Conservation (phyloP, 2,113 vertebrate genomes). For the Eupsittula cactorum region DNA sequence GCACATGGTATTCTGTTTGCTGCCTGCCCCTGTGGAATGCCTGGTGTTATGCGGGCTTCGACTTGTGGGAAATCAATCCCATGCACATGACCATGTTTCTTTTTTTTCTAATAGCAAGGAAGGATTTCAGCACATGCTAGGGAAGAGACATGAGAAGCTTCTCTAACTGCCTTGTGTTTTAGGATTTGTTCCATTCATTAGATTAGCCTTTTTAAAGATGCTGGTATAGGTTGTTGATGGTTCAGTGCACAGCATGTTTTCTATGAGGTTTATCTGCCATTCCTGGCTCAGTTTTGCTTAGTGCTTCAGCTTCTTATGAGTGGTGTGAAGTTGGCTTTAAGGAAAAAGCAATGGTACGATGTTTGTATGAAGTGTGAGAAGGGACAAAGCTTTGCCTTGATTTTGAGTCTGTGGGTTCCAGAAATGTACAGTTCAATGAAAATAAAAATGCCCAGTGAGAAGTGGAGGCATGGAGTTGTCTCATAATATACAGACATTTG, state of each 20-base stretch:
- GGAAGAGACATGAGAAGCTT: background rate
- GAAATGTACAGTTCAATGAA: background rate
- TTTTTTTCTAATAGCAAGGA: background rate
- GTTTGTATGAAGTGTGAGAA: background rate
- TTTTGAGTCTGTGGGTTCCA: background rate
- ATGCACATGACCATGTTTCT: background rate
- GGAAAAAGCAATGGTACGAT: background rate
- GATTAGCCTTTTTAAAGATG: background rate
- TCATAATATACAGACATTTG: rapidly evolving
- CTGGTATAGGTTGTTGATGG: background rate
- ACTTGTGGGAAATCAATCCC: constrained; percentile 45
- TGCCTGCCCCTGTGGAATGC: constrained; percentile 26
- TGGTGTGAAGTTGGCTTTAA: background rate
- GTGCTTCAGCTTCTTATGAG: background rate
- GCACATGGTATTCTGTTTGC: background rate
- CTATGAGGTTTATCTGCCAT: background rate
- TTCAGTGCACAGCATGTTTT: background rate
- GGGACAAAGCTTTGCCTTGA: background rate
- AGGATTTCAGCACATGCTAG: background rate
- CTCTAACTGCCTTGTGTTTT: background rate
- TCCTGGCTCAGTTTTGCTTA: background rate
- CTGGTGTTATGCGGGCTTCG: background rate
- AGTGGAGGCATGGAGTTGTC: background rate
- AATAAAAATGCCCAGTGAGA: background rate
- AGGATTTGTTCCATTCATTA: background rate